These are phyloP conservation scores for Takifugu rubripes DNA, from an alignment of 2,797 vertebrate genomes.

Conservation along the genomic window DNA sequence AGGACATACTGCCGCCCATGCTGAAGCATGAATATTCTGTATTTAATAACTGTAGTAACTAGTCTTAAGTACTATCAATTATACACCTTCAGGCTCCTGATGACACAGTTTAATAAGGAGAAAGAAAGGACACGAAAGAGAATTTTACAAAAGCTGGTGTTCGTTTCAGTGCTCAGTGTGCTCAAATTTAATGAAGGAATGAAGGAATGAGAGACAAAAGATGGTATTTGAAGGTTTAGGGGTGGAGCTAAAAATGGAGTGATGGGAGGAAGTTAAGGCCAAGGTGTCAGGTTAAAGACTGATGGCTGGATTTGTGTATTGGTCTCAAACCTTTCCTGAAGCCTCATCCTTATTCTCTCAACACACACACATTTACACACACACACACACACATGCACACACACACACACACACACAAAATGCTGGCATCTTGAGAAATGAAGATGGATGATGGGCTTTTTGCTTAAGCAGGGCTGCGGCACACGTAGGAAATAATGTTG, in stretches of 20 bases:
- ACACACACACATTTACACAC: constrained; percentile 12
- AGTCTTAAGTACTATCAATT: constrained; percentile 38
- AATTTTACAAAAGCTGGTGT: too few species aligned
- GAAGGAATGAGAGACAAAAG: background rate
- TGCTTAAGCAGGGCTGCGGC: constrained; percentile 35
- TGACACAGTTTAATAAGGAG: constrained; percentile 17
- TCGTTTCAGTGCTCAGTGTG: background rate
- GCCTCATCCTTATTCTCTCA: constrained; percentile 16
- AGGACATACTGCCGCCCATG: constrained; percentile 7
- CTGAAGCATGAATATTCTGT: constrained; percentile 20
- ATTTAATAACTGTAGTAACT: constrained; percentile 29
- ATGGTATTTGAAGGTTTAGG: background rate
- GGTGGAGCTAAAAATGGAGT: too few species aligned
- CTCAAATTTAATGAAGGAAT: constrained; percentile 5
- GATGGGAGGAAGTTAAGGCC: constrained; percentile 24
- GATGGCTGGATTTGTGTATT: background rate
- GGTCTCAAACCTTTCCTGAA: background rate
- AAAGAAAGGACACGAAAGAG: background rate
- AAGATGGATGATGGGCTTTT: constrained; percentile 65
- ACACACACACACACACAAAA: constrained; percentile 3
- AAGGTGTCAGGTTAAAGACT: constrained; percentile 10
- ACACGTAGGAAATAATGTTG: constrained; percentile 49
- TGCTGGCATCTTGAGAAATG: constrained; percentile 52
- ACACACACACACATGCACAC: constrained; percentile 1
- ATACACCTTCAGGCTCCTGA: constrained; percentile 11